Conservation (phyloP, 2,888 invertebrate genomes). For the Scaptomyza reducta region DNA sequence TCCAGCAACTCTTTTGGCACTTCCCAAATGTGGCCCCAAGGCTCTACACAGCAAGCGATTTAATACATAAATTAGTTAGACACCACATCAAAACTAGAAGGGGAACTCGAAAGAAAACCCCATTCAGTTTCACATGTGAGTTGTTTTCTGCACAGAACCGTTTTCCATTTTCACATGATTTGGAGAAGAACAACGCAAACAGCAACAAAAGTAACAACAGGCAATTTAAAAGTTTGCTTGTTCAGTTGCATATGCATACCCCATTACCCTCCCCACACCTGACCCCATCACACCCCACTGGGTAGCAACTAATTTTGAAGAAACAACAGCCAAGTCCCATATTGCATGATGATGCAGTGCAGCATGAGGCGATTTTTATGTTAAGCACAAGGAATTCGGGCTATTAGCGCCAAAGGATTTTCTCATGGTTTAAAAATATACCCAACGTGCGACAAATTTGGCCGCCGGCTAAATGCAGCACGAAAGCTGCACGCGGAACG, state of each 20-base stretch:
- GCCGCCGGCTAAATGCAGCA: conserved; percentile 76
- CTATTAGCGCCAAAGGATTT: conserved; percentile 84
- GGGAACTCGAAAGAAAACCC: conserved; percentile 10
- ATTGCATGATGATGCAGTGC: conserved; percentile 74
- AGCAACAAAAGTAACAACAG: conserved; percentile 4
- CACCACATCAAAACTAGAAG: conserved; percentile 38
- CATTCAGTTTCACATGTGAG: conserved; percentile 11
- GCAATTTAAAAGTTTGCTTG: conserved; percentile 55
- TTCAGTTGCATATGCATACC: conserved; percentile 49
- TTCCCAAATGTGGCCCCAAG: conserved; percentile 19
- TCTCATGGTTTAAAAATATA: conserved; percentile 83
- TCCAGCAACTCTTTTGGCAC: conserved; percentile 15
- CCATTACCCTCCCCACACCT: background rate
- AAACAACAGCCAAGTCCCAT: conserved; percentile 42
- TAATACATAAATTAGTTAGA: conserved; percentile 56
- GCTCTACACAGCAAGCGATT: conserved; percentile 21
- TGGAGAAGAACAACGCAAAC: conserved; percentile 21
- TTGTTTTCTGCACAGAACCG: conserved; percentile 34
- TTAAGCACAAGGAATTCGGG: conserved; percentile 82
- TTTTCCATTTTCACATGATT: conserved; percentile 71
- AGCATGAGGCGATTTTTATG: conserved; percentile 78
- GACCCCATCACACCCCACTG: background rate
- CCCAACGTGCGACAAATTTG: conserved; percentile 77
- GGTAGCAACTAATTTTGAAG: conserved; percentile 54
- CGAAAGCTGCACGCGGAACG: conserved; percentile 78